A percentile compares a stretch with the other conserved stretches of the same genome.
Evolutionary conservation across 2,113 vertebrate species (phyloP).

Genomic region (Rhinopithecus roxellana): DNA sequence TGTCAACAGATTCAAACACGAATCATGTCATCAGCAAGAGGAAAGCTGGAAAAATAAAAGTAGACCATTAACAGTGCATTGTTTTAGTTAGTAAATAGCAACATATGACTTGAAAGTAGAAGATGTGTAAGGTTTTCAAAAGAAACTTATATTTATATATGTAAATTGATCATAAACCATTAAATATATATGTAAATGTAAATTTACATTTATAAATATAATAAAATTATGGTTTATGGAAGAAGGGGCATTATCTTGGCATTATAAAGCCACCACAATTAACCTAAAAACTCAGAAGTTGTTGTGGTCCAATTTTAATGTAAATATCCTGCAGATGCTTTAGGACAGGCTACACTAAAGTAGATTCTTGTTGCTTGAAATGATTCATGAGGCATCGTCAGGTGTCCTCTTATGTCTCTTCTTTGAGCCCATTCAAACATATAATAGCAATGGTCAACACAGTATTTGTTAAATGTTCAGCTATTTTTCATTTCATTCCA

Average conservation of each 20-base stretch:
- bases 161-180: background rate
- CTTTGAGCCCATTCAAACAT: background rate
- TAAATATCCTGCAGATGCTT: background rate
- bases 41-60: conserved; percentile 80
- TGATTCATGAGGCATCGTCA: background rate
- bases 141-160: background rate
- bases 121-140: background rate
- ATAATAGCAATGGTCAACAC: accelerated
- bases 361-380: background rate
- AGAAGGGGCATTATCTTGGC: background rate
- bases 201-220: background rate
- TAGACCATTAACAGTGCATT: conserved; percentile 63
- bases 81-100: background rate
- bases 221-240: background rate
- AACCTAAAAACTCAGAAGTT: background rate
- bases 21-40: conserved; percentile 78
- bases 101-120: background rate
- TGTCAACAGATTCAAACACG: conserved; percentile 81
- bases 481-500: background rate
- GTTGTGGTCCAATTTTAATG: background rate
- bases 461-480: background rate
- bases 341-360: background rate
- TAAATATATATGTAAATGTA: background rate
- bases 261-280: background rate
- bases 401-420: background rate